Evolutionary conservation across 2,113 vertebrate genomes (phyloP).

Genomic region (Actenoides hombroni): DNA sequence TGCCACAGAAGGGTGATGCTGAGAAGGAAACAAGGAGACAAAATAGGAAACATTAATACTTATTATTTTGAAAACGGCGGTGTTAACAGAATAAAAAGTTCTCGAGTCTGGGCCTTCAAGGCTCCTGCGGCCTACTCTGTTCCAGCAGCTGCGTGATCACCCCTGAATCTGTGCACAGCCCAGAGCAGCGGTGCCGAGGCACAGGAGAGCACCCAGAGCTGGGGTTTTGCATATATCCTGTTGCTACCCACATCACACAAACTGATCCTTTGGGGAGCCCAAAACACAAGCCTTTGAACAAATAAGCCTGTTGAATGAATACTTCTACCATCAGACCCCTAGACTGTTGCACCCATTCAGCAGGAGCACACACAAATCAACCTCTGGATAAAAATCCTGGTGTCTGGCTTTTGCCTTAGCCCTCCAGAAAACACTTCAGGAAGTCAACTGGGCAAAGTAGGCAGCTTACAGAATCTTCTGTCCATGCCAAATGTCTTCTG

Average conservation of each 20-base stretch:
- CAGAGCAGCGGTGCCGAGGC: neutral
- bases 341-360: neutral
- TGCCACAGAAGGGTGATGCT: constrained; percentile 67
- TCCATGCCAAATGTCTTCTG: neutral
- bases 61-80: neutral
- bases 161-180: neutral
- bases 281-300: neutral
- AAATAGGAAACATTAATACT: neutral
- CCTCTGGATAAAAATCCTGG: accelerated
- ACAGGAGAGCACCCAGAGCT: neutral
- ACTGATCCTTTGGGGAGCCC: neutral
- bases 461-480: neutral
- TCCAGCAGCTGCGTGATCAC: neutral
- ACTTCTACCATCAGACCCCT: neutral
- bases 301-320: neutral
- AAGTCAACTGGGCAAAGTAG: neutral
- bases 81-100: neutral
- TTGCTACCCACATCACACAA: neutral
- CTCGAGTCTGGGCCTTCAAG: neutral
- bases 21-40: constrained; percentile 50
- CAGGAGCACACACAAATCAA: neutral
- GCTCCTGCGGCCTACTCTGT: neutral
- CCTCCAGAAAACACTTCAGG: neutral
- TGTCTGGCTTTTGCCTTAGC: neutral
- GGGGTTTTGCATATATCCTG: neutral